These are phyloP conservation scores for Galeruca laticollis DNA, from an alignment of 2,888 invertebrate species.

Conservation along the genomic window DNA sequence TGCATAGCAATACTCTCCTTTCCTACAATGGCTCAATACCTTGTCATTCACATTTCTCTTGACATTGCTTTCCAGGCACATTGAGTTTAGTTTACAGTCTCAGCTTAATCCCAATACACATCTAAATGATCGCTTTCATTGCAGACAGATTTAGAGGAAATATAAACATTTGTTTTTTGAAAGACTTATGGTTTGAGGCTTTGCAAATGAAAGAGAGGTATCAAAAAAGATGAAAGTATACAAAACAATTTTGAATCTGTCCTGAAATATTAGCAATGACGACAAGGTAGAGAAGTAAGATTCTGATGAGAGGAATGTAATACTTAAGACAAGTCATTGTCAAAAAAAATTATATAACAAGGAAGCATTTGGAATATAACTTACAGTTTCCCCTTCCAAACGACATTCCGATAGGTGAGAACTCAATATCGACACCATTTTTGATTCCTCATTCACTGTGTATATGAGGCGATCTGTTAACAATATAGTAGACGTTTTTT, in stretches of 20 bases:
- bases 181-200: background rate
- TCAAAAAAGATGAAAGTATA: background rate
- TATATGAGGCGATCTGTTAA: constrained; percentile 79
- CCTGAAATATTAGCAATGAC: no score
- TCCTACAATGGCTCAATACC: no score
- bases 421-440: constrained; percentile 70
- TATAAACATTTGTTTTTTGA: background rate
- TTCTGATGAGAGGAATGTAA: background rate
- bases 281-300: no score
- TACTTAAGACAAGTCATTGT: background rate
- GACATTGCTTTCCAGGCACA: no score
- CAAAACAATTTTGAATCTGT: no score
- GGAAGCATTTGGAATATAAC: constrained; percentile 42
- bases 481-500: constrained; percentile 72
- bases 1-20: no score
- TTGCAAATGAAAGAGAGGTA: constrained; percentile 1
- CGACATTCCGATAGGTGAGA: constrained; percentile 71
- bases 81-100: no score
- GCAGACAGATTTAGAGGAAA: no score
- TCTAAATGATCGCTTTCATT: no score
- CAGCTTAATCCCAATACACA: no score
- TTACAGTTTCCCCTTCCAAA: constrained; percentile 68
- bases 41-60: no score
- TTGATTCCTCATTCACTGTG: constrained; percentile 68
- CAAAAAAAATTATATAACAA: background rate